A percentile compares a stretch with the other conserved stretches of the same genome.
These are phyloP conservation scores for Sthenelais limicola DNA, from an alignment of 2,888 invertebrate species.

Conservation along the genomic window DNA sequence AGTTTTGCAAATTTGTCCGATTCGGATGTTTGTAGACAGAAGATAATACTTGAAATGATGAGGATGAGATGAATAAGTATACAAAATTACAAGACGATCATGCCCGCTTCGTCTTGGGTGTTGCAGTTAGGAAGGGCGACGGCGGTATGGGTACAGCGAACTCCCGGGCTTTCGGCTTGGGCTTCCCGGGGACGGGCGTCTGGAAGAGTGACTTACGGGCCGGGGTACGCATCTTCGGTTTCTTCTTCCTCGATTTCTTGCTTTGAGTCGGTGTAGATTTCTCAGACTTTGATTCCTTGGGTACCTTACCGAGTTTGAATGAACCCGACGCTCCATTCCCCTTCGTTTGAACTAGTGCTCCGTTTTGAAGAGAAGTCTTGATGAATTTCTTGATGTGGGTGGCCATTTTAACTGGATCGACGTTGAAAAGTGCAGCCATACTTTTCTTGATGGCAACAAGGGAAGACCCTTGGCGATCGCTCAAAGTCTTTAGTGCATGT, in stretches of 20 bases:
- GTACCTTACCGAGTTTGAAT: conserved; percentile 1
- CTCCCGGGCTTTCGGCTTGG: conserved; percentile 24
- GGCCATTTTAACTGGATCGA: conserved; percentile 19
- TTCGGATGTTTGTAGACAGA: too few species aligned
- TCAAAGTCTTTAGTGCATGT: conserved; percentile 1
- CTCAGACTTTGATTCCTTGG: background rate
- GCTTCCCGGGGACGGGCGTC: conserved; percentile 10
- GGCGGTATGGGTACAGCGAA: too few species aligned
- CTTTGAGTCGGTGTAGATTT: background rate
- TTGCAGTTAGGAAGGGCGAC: too few species aligned
- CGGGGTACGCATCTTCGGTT: conserved; percentile 10
- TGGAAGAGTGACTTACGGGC: conserved; percentile 25
- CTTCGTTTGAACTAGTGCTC: conserved; percentile 12
- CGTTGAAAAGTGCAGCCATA: background rate
- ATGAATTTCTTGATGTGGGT: background rate
- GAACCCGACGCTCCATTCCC: conserved; percentile 26
- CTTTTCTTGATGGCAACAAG: conserved; percentile 21
- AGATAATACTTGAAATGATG: too few species aligned
- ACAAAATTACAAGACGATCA: too few species aligned
- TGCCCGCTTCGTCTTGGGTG: too few species aligned
- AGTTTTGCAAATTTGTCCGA: too few species aligned
- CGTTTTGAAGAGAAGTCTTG: background rate
- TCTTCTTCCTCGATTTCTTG: background rate
- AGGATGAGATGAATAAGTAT: too few species aligned
- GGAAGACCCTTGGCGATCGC: conserved; percentile 13